Conservation (phyloP, 2,888 invertebrate species). For the Drosophila prolongata region DNA sequence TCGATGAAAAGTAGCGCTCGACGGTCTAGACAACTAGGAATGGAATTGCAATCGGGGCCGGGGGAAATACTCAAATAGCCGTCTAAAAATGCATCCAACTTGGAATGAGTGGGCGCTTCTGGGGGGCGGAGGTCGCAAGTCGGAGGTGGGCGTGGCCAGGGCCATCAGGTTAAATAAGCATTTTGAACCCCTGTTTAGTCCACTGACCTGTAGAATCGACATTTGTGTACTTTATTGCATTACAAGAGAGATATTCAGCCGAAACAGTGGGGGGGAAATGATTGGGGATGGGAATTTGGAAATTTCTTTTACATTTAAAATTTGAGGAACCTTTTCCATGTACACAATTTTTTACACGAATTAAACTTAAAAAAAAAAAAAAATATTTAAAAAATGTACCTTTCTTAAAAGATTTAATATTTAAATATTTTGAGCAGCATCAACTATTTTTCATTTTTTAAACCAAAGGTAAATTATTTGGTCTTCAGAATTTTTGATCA, state of each 20-base stretch:
- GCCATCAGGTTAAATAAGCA: slow-evolving; percentile 27
- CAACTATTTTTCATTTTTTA: too few species aligned
- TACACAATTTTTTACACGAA: too few species aligned
- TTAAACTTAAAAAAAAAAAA: not conserved
- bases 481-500: too few species aligned
- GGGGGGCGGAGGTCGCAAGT: not conserved
- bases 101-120: not conserved
- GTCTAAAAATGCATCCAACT: slow-evolving; percentile 62
- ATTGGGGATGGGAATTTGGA: not conserved
- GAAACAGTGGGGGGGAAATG: not conserved
- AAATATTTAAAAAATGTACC: not conserved
- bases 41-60: slow-evolving; percentile 52
- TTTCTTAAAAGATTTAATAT: too few species aligned
- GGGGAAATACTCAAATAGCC: slow-evolving; percentile 62
- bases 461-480: too few species aligned
- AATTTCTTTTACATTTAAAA: not conserved
- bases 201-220: slow-evolving; percentile 43
- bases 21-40: slow-evolving; percentile 68
- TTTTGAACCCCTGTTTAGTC: slow-evolving; percentile 39
- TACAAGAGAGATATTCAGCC: not conserved
- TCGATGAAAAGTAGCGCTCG: slow-evolving; percentile 52
- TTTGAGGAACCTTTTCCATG: too few species aligned
- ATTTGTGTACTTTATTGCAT: slow-evolving; percentile 35
- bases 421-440: too few species aligned
- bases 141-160: slow-evolving; percentile 3